These are phyloP conservation scores for Hapalemur alaotrensis DNA, from an alignment of 2,797 vertebrate species.

Conservation along the genomic window DNA sequence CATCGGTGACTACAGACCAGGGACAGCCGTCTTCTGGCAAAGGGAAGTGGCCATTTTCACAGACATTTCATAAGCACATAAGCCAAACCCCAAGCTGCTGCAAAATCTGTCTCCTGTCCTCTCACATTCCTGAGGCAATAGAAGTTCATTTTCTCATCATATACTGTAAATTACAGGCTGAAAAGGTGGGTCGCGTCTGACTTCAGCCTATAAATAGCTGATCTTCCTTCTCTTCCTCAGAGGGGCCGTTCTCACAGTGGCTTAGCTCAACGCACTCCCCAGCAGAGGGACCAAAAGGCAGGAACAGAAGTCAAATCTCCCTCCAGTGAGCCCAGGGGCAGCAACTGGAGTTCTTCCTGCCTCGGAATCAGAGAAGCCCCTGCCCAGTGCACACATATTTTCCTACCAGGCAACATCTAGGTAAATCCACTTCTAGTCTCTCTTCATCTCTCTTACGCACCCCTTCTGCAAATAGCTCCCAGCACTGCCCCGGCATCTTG, in stretches of 20 bases:
- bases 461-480: conserved; percentile 71
- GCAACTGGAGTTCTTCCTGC: not conserved
- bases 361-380: not conserved
- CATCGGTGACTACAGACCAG: not conserved
- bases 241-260: conserved; percentile 58
- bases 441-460: conserved; percentile 60
- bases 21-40: not conserved
- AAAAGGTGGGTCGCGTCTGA: conserved; percentile 71
- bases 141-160: conserved; percentile 80
- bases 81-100: conserved; percentile 51
- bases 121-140: conserved; percentile 67
- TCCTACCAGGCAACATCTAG: conserved; percentile 61
- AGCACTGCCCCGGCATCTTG: conserved; percentile 68
- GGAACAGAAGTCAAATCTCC: conserved; percentile 32
- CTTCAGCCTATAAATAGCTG: conserved; percentile 77
- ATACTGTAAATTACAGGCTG: conserved; percentile 77
- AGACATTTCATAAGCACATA: conserved; percentile 40
- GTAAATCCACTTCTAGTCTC: conserved; percentile 65
- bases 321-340: conserved; percentile 39
- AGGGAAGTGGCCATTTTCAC: conserved; percentile 51
- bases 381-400: not conserved
- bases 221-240: conserved; percentile 72
- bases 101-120: conserved; percentile 68
- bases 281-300: conserved; percentile 50
- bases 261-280: conserved; percentile 59